Conservation (phyloP, 2,797 vertebrate genomes). For the Cuculus canorus region DNA sequence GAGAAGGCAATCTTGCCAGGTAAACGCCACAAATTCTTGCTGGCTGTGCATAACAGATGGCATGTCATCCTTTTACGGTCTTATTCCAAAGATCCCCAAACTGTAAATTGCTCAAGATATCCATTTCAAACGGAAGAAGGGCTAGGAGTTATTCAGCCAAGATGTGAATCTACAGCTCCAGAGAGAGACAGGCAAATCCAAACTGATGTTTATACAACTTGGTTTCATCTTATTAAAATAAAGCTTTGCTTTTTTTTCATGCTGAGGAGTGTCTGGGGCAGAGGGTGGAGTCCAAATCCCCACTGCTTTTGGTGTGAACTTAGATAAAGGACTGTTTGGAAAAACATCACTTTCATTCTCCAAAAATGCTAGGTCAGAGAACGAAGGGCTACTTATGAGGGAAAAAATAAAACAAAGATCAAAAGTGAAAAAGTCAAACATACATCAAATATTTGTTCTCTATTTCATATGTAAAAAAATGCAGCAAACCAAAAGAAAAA, state of each 20-base stretch:
- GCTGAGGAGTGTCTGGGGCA: conserved; percentile 34
- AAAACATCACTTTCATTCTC: not conserved
- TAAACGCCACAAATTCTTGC: not conserved
- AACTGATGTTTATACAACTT: conserved; percentile 6
- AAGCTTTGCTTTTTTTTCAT: conserved; percentile 37
- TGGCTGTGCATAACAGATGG: not conserved
- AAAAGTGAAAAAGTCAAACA: conserved; percentile 34
- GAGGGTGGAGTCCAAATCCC: conserved; percentile 30
- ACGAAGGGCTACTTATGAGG: not conserved
- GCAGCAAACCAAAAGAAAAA: conserved; percentile 17
- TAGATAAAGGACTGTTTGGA: conserved; percentile 9
- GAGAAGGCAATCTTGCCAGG: not conserved
- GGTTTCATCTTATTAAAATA: not conserved
- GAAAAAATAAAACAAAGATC: conserved; percentile 26
- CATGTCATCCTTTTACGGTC: not conserved
- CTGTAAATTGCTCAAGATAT: not conserved
- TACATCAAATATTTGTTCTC: conserved; percentile 9
- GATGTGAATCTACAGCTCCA: not conserved
- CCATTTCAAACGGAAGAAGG: not conserved
- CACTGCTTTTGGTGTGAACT: not conserved
- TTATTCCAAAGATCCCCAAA: not conserved
- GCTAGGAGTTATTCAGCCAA: not conserved
- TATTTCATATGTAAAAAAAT: not conserved
- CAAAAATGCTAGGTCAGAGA: conserved; percentile 41
- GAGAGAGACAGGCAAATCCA: not conserved